These are phyloP conservation scores for Dynastes maya DNA, from an alignment of 2,888 invertebrate genomes.

Conservation along the genomic window DNA sequence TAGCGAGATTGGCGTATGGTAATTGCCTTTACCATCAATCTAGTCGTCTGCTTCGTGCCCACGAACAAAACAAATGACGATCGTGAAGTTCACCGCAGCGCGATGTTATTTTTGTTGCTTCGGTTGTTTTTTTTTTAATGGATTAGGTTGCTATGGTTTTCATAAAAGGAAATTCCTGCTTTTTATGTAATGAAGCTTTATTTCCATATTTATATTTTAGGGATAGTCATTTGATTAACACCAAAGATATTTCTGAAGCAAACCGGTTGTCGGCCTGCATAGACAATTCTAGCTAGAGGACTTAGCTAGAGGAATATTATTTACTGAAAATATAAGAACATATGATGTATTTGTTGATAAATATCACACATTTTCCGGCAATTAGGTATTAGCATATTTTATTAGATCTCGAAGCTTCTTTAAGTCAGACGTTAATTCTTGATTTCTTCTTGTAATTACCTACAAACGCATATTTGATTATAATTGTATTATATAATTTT, in stretches of 20 bases:
- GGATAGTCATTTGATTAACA: neutral
- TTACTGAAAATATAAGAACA: neutral
- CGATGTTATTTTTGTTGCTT: constrained; percentile 39
- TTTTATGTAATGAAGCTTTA: neutral
- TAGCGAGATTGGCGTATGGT: constrained; percentile 41
- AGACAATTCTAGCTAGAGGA: too few species aligned
- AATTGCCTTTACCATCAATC: constrained; percentile 45
- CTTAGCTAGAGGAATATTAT: neutral
- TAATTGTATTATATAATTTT: neutral
- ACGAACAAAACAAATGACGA: constrained; percentile 35
- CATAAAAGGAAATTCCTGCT: constrained; percentile 18
- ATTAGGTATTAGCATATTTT: neutral
- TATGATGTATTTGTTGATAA: neutral
- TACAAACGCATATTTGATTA: neutral
- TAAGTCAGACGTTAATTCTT: neutral
- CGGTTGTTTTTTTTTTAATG: constrained; percentile 15
- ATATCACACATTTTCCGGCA: too few species aligned
- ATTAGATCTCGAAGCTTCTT: neutral
- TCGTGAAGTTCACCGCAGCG: constrained; percentile 29
- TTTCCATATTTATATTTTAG: neutral
- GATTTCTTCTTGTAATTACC: neutral
- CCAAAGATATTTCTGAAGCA: neutral
- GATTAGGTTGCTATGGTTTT: constrained; percentile 25
- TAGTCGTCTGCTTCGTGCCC: constrained; percentile 37
- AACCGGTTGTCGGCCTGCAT: neutral